Conservation (phyloP, 2,888 invertebrate genomes). For the Heliconius hortense region DNA sequence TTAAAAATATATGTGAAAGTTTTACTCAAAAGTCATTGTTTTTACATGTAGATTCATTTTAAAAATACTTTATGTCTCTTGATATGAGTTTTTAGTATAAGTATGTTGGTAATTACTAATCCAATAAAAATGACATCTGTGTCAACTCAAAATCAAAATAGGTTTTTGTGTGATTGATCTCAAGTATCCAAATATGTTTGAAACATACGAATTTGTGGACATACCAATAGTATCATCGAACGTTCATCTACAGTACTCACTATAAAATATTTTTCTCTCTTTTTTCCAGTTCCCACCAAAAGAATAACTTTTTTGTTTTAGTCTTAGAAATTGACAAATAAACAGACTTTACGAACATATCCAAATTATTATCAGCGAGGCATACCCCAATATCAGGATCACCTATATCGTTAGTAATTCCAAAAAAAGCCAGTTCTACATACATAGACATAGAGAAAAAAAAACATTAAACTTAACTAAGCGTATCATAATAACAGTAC, state of each 20-base stretch:
- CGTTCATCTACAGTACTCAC: too few species aligned
- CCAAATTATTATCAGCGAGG: background rate
- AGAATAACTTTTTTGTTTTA: background rate
- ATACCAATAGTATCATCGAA: background rate
- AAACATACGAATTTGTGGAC: background rate
- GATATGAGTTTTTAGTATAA: background rate
- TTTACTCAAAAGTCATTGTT: background rate
- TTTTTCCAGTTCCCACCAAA: background rate
- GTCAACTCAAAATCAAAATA: background rate
- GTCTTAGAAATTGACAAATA: background rate
- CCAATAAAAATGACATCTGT: background rate
- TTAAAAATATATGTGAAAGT: background rate
- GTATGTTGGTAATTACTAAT: background rate
- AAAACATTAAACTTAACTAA: constrained; percentile 11
- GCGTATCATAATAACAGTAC: constrained; percentile 17
- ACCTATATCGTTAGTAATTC: background rate
- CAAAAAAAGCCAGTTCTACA: too few species aligned
- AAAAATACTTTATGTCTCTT: background rate
- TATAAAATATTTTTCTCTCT: too few species aligned
- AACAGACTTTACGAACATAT: background rate
- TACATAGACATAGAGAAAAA: too few species aligned
- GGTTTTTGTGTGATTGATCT: background rate
- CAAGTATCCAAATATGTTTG: background rate
- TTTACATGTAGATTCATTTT: background rate
- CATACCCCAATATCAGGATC: background rate